Percentiles rank a stretch among this genome's conserved stretches.
Conservation (phyloP, 2,113 vertebrate species). For the Glaucidium brasilianum region DNA sequence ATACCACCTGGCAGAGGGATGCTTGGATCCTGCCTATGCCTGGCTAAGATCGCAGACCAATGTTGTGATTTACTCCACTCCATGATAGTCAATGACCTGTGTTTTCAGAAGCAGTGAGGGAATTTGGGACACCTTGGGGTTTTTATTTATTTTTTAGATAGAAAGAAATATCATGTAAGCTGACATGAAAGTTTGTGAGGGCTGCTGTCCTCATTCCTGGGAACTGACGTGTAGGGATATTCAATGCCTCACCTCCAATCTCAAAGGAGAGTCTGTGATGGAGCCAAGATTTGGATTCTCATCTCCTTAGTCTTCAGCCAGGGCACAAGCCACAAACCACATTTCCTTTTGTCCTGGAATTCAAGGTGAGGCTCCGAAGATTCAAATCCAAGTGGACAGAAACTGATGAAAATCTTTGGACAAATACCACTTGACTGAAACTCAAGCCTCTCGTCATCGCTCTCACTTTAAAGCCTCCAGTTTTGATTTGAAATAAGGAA, state of each 20-base stretch:
- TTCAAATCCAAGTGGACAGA: not conserved
- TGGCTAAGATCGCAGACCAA: not conserved
- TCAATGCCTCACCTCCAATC: not conserved
- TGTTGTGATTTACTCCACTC: not conserved
- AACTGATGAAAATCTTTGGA: not conserved
- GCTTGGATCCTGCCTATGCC: not conserved
- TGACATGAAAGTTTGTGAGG: not conserved
- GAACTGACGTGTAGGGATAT: not conserved
- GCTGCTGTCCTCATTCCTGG: not conserved
- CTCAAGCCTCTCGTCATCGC: not conserved
- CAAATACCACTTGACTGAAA: not conserved
- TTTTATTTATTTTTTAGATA: not conserved
- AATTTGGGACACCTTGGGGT: not conserved
- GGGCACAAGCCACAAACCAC: conserved; percentile 13
- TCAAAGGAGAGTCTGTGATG: conserved; percentile 23
- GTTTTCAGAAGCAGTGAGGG: not conserved
- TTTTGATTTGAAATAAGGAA: not conserved
- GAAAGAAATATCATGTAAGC: not conserved
- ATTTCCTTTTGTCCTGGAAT: conserved; percentile 46
- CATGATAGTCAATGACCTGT: not conserved
- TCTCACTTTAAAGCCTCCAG: not conserved
- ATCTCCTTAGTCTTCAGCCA: conserved; percentile 6
- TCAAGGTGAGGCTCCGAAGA: conserved; percentile 10
- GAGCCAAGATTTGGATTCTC: not conserved
- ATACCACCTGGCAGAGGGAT: not conserved